Conservation (phyloP, 2,888 invertebrate species). For the Dynastes hyllus region DNA sequence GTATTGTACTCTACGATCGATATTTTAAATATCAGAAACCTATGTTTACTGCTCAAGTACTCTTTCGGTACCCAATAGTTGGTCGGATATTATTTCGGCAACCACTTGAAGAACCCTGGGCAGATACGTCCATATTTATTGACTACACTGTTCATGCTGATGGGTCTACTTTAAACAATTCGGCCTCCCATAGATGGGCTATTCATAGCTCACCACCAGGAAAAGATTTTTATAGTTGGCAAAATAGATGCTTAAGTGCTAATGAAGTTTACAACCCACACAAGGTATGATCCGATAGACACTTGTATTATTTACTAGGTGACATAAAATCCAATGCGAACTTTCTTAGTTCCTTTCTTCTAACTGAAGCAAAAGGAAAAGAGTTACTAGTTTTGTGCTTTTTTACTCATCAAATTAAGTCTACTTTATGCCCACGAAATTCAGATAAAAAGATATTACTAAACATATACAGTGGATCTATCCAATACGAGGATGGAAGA, state of each 20-base stretch:
- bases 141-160: constrained; percentile 92
- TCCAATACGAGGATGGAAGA: no score
- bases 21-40: constrained; percentile 81
- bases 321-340: no score
- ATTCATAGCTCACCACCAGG: constrained; percentile 87
- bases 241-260: constrained; percentile 86
- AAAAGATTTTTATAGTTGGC: constrained; percentile 94
- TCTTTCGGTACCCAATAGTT: constrained; percentile 89
- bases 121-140: constrained; percentile 88
- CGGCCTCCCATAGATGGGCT: constrained; percentile 86
- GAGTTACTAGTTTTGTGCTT: no score
- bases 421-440: no score
- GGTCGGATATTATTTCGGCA: constrained; percentile 89
- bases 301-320: no score
- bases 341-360: no score
- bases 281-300: constrained; percentile 69
- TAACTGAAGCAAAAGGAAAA: no score
- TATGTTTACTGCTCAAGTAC: constrained; percentile 85
- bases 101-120: constrained; percentile 84
- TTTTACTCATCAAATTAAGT: no score
- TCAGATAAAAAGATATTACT: no score
- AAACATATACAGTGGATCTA: no score
- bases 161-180: constrained; percentile 84
- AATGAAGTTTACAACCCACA: constrained; percentile 87
- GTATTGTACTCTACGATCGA: constrained; percentile 77